Evolutionary conservation across 1,140 invertebrate species (phyloP).

Genomic region (Cyphomyrmex costatus): DNA sequence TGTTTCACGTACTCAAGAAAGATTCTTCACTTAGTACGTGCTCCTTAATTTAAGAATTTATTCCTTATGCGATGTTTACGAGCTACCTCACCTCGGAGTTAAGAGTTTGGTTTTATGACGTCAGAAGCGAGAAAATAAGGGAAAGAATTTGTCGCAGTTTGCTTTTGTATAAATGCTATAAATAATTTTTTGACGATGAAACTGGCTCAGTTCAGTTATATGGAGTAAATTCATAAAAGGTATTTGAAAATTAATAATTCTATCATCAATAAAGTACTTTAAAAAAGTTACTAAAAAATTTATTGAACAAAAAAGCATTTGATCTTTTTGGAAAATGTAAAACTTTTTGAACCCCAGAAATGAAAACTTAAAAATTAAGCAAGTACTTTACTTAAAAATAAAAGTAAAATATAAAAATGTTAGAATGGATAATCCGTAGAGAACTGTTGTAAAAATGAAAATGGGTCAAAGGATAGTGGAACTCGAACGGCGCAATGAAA

Average conservation of each 20-base stretch:
- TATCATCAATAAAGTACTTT: not conserved
- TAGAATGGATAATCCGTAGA: not conserved
- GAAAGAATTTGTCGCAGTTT: not conserved
- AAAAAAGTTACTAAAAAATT: not conserved
- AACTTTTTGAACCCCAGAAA: too few species aligned
- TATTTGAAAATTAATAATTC: not conserved
- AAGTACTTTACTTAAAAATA: too few species aligned
- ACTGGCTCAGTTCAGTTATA: not conserved
- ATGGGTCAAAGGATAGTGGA: not conserved
- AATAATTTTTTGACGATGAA: not conserved
- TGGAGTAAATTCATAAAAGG: not conserved
- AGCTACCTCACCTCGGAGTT: constrained; percentile 23
- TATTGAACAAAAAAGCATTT: not conserved
- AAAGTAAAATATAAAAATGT: not conserved
- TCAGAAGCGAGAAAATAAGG: constrained; percentile 19
- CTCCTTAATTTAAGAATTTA: constrained; percentile 48
- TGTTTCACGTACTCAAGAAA: constrained; percentile 1
- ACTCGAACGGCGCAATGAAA: not conserved
- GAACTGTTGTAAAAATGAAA: not conserved
- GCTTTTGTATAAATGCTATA: not conserved
- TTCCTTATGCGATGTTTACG: constrained; percentile 51
- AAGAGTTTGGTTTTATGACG: constrained; percentile 15
- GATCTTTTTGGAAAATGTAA: not conserved
- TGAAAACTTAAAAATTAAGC: not conserved
- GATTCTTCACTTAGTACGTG: constrained; percentile 19